These are phyloP conservation scores for Euthynnus affinis DNA, from an alignment of 2,797 vertebrate genomes.

Conservation along the genomic window DNA sequence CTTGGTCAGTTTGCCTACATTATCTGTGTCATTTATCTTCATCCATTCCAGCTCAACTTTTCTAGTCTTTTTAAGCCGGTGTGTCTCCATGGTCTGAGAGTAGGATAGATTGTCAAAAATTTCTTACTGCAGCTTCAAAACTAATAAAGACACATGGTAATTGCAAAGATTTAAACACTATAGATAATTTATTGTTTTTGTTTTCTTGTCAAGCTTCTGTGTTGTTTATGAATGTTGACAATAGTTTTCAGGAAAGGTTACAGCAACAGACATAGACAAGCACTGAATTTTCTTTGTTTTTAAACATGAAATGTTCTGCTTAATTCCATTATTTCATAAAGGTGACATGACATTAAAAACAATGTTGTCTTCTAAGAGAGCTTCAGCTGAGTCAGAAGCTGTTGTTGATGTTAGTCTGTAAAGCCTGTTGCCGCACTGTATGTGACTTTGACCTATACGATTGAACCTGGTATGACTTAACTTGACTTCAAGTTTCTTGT, in stretches of 20 bases:
- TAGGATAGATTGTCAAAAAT: not conserved
- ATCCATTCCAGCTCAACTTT: not conserved
- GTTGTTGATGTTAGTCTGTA: not conserved
- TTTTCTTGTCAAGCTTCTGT: not conserved
- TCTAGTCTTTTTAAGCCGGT: not conserved
- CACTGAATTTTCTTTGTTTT: not conserved
- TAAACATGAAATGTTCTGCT: not conserved
- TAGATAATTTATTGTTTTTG: not conserved
- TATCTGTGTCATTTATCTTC: slow-evolving; percentile 6
- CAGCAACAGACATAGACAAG: not conserved
- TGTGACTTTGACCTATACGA: not conserved
- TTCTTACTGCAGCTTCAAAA: not conserved
- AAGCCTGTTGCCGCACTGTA: not conserved
- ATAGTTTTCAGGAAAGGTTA: not conserved
- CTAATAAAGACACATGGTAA: not conserved
- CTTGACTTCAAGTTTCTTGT: slow-evolving; percentile 5
- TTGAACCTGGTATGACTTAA: not conserved
- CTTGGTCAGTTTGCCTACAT: not conserved
- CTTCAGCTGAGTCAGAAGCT: not conserved
- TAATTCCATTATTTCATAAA: not conserved
- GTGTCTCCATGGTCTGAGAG: not conserved
- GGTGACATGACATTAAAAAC: not conserved
- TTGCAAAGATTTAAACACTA: not conserved
- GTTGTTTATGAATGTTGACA: not conserved
- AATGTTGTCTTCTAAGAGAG: no score